Evolutionary conservation across 2,888 invertebrate species (phyloP), one percentile per base, ranked within the genome.

Genomic region (Ceramica pisi): DNA sequence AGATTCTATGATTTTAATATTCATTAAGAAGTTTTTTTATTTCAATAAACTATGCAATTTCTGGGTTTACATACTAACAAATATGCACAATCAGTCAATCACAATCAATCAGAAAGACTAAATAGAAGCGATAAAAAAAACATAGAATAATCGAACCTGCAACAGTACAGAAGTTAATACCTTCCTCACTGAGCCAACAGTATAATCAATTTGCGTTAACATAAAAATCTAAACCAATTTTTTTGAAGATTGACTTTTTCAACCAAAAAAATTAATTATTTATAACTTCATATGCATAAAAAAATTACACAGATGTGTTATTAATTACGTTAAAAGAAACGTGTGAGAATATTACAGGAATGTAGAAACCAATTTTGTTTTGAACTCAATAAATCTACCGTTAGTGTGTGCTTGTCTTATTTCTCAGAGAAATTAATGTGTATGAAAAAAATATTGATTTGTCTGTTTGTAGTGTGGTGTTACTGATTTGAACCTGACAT

Each of bases 331-430:
- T 68, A 14, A 53, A 63, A 71, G 62, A 81, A 69, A 78, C 79
- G 78, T 85, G 78, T 85, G 85, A 84, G 85, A 85, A 85, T 65
- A 74, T 73, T 67, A 68, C 64, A 69, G 61, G 76, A 79, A 81
- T 75, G 77, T 74, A 50, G 51, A 81, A 81, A 73, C 67, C 79
- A 78, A 79, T 84, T 81, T 84, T 70, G 66, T 84, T 75, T 67
- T 66, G 65, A 63, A 73, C 75, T 76, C 78, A 44, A 82, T 80
- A 66, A 51, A 46, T 19, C 56, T 31, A 80, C 84, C 81, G 84
- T 84, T 80, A 80, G 31, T 35, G 53, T 46, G 21, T 74, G 56
- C 56, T 69, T 78, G 71, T 67, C 65, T 74, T 71, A 69, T 69
- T 81, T 82, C 78, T 64, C 72, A 73, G 66, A 75, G 57, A 78